phyloP scores from a whole-genome alignment of 2,888 invertebrate species.

The Ophion ventricosus region DNA sequence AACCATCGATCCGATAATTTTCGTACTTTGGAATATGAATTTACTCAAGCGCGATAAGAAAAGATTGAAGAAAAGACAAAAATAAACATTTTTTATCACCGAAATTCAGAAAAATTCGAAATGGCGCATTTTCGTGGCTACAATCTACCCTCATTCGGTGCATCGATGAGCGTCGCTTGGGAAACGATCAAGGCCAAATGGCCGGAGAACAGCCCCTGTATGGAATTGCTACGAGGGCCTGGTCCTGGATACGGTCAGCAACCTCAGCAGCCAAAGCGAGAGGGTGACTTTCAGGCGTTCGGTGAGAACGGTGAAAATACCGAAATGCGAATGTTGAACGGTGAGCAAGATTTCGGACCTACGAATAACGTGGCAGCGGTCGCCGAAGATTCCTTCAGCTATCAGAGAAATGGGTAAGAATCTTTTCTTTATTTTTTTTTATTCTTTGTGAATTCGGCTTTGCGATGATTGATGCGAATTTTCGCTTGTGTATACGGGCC shows the following conservation, averaged over 20 bases:
- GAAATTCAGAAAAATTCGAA: slow-evolving; percentile 7
- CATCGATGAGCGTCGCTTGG: slow-evolving; percentile 92
- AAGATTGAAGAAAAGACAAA: background rate
- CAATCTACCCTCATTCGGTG: slow-evolving; percentile 89
- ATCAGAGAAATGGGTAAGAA: slow-evolving; percentile 80
- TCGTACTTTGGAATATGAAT: no score
- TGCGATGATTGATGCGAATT: no score
- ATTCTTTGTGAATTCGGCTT: background rate
- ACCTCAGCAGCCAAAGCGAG: slow-evolving; percentile 56
- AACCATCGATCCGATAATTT: no score
- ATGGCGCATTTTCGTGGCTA: slow-evolving; percentile 88
- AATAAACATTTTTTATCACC: background rate
- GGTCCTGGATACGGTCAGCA: slow-evolving; percentile 75
- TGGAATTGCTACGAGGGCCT: slow-evolving; percentile 82
- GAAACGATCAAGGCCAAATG: slow-evolving; percentile 92
- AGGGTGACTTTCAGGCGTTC: slow-evolving; percentile 74
- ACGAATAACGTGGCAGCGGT: slow-evolving; percentile 78
- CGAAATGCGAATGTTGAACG: slow-evolving; percentile 82
- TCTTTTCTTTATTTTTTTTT: background rate
- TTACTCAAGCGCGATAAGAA: no score
- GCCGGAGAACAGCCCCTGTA: slow-evolving; percentile 87
- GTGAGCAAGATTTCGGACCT: slow-evolving; percentile 80
- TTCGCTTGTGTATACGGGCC: no score
- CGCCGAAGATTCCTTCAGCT: slow-evolving; percentile 82
- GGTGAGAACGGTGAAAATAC: slow-evolving; percentile 81